Base-by-base conservation (phyloP, 2,888 invertebrate genomes). In the Metacarcinus magister region DNA sequence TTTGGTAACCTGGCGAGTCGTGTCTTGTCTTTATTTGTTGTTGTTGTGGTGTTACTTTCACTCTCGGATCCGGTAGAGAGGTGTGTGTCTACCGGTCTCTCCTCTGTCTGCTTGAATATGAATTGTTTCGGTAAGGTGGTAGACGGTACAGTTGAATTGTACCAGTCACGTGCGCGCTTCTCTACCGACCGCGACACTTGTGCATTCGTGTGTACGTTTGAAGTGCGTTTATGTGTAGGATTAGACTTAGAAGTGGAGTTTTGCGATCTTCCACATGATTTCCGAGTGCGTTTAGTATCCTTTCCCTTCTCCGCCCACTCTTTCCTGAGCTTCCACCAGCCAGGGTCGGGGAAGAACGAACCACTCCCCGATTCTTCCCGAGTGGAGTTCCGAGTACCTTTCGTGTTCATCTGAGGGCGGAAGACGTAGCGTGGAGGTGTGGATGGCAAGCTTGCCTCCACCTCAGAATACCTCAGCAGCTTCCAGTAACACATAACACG, bases 131-230 rank as follows among this genome's bases (percentile, higher is more conserved):
- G 32, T 13, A 87, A 19, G 87, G n/a, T 3, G 13, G 10, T 13
- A 13, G 3, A 3, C 3, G 87, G 39, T 2, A 87, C 39, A 2
- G n/a, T 39, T 39, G 87, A 87, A 13, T 87, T 87, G 16, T 87
- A 87, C 87, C 87, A 87, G 39, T 87, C 87, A 13, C 87, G 87
- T 2, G 87, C 87, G 32, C 87, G 87, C 10, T 87, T 87, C 39
- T 87, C 87, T 16, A 87, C 87, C 39, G 13, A 32, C 87, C 87
- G 10, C 16, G 39, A 10, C 16, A 39, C n/a, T 19, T 87, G 87
- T 13, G 87, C 39, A 13, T 19, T 87, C 39, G 87, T 87, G 16
- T 39, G 39, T 0, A 16, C 39, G 2, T n/a, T 19, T 16, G 87
- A 23, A 67, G n/a, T 60, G 4, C 19, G 39, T 39, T 8, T 75